Evolutionary conservation across 2,888 invertebrate species (phyloP).

Genomic region (Archaeoteleia sp.): DNA sequence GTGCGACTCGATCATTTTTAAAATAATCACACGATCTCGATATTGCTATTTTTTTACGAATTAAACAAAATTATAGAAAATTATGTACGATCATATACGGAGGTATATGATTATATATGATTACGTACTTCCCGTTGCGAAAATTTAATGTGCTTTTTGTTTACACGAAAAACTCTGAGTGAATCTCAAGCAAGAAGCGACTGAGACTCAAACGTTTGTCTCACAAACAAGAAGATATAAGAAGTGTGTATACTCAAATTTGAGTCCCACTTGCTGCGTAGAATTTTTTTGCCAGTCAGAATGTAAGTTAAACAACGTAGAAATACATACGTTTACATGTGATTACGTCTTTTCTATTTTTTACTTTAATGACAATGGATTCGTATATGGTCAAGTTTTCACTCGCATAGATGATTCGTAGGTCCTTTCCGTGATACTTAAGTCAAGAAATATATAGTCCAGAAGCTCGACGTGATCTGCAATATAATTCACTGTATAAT

Average conservation of each 20-base stretch:
- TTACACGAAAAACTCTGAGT: no score
- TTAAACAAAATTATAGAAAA: background rate
- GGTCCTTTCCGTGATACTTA: conserved; percentile 30
- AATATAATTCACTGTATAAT: background rate
- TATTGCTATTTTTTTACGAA: background rate
- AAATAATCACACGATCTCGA: conserved; percentile 44
- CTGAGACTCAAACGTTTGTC: conserved; percentile 8
- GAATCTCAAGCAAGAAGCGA: background rate
- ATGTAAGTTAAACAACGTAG: conserved; percentile 32
- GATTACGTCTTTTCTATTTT: conserved; percentile 27
- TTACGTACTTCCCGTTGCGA: no score
- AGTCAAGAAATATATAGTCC: conserved; percentile 14
- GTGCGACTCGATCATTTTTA: conserved; percentile 95
- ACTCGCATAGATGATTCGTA: conserved; percentile 30
- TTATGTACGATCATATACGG: conserved; percentile 21
- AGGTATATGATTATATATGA: background rate
- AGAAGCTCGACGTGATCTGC: conserved; percentile 4
- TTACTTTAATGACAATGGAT: conserved; percentile 21
- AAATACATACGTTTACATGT: conserved; percentile 34
- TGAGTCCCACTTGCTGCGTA: background rate
- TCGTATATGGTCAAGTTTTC: conserved; percentile 20
- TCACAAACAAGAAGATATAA: background rate
- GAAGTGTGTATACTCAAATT: conserved; percentile 12
- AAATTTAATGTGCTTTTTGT: background rate
- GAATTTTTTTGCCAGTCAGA: conserved; percentile 33